Evolutionary conservation across 2,797 vertebrate species (phyloP).

Genomic region (Aldrovandia affinis): DNA sequence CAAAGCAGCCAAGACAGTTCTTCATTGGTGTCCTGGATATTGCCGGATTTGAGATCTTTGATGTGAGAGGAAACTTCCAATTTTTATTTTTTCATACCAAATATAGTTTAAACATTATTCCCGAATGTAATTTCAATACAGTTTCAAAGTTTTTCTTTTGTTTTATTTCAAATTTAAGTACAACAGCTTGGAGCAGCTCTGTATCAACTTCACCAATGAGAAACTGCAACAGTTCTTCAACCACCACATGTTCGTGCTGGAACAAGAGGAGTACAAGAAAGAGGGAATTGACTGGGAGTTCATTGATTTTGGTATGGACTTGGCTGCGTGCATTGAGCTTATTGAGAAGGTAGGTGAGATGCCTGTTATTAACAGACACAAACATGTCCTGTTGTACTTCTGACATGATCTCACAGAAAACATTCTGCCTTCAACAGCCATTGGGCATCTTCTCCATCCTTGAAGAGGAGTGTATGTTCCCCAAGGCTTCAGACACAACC

Average conservation of each 20-base stretch:
- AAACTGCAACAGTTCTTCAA: slow-evolving; percentile 73
- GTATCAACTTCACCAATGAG: slow-evolving; percentile 71
- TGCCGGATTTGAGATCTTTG: slow-evolving; percentile 84
- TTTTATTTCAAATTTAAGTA: slow-evolving; percentile 42
- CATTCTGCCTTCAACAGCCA: slow-evolving; percentile 70
- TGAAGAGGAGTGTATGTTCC: slow-evolving; percentile 77
- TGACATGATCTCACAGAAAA: slow-evolving; percentile 52
- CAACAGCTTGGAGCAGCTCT: slow-evolving; percentile 74
- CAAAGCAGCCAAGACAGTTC: slow-evolving; percentile 79
- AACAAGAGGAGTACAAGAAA: slow-evolving; percentile 73
- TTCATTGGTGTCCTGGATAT: slow-evolving; percentile 88
- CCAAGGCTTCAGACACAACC: slow-evolving; percentile 68
- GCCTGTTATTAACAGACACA: background rate
- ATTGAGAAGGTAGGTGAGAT: slow-evolving; percentile 80
- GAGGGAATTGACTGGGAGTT: slow-evolving; percentile 76
- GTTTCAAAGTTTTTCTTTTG: background rate
- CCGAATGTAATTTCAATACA: background rate
- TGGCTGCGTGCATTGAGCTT: slow-evolving; percentile 84
- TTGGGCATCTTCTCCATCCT: slow-evolving; percentile 77
- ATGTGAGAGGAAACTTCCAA: slow-evolving; percentile 65
- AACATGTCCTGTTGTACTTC: background rate
- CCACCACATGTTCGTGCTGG: slow-evolving; percentile 74
- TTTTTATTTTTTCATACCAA: background rate
- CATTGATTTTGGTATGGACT: slow-evolving; percentile 81
- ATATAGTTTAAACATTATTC: background rate